Evolutionary conservation across 1,140 invertebrate species (phyloP).

Genomic region (Lordiphosa clarofinis): DNA sequence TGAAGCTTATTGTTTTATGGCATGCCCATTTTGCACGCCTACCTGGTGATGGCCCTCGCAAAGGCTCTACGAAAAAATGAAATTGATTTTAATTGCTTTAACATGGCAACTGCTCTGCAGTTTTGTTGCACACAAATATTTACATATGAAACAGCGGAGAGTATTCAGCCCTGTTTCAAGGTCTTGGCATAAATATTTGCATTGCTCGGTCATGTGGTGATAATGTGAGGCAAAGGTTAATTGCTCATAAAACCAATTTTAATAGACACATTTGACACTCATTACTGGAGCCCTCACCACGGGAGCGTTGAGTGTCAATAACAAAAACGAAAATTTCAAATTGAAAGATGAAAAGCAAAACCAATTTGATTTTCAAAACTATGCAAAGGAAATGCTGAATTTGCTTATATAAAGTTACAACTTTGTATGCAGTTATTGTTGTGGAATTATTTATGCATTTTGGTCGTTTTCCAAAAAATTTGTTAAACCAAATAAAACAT

Average conservation of each 20-base stretch:
- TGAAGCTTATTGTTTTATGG: constrained; percentile 61
- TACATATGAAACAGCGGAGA: constrained; percentile 12
- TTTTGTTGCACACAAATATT: constrained; percentile 15
- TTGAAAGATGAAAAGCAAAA: no score
- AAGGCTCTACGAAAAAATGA: constrained; percentile 2
- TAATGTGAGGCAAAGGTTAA: constrained; percentile 39
- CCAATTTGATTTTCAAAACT: constrained; percentile 14
- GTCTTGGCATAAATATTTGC: constrained; percentile 28
- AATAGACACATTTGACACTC: constrained; percentile 38
- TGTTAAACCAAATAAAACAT: constrained; percentile 57
- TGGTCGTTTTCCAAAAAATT: constrained; percentile 30
- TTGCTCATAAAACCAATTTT: constrained; percentile 36
- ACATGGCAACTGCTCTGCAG: constrained; percentile 48
- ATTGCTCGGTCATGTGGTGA: constrained; percentile 15
- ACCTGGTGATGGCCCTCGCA: constrained; percentile 22
- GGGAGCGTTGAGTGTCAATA: constrained; percentile 4
- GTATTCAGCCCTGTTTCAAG: constrained; percentile 18
- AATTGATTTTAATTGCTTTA: constrained; percentile 57
- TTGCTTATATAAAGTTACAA: constrained; percentile 3
- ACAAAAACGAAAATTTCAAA: constrained; percentile 5
- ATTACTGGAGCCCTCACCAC: constrained; percentile 7
- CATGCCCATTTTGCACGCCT: constrained; percentile 48
- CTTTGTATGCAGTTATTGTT: constrained; percentile 50
- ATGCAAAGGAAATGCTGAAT: background rate
- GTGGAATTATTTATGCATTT: constrained; percentile 61